These are phyloP conservation scores for Amazona guildingii DNA, from an alignment of 2,113 vertebrate genomes.

Conservation along the genomic window DNA sequence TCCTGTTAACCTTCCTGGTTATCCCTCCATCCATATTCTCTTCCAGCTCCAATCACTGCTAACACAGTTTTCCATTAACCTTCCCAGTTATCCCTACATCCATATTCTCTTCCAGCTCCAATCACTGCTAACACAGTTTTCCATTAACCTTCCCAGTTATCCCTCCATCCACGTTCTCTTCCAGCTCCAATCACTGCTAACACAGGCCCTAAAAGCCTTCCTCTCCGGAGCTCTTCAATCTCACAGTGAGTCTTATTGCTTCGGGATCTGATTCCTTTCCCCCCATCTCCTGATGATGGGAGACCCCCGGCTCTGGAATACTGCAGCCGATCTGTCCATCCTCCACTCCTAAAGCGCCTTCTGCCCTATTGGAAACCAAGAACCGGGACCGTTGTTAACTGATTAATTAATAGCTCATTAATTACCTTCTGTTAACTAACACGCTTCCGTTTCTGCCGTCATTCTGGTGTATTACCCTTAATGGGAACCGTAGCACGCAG, in stretches of 20 bases:
- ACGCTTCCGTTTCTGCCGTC: no score
- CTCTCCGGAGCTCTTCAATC: not conserved
- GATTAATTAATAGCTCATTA: no score
- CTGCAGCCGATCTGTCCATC: no score
- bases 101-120: no score
- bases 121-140: not conserved
- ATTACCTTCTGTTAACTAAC: no score
- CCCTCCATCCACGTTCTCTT: not conserved
- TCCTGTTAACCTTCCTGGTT: no score
- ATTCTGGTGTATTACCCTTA: not conserved
- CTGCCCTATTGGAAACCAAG: not conserved
- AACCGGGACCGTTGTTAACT: not conserved
- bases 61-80: not conserved
- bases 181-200: not conserved
- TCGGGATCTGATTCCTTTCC: not conserved
- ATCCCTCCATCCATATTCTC: not conserved
- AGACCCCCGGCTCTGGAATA: no score
- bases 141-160: no score
- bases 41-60: not conserved
- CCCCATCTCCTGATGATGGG: rapidly evolving
- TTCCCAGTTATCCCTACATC: not conserved
- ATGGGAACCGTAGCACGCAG: not conserved
- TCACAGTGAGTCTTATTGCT: rapidly evolving
- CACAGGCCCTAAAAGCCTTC: not conserved
- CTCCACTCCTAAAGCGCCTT: not conserved